phyloP scores from a whole-genome alignment of 2,888 invertebrate species.

The Apamea crenata region DNA sequence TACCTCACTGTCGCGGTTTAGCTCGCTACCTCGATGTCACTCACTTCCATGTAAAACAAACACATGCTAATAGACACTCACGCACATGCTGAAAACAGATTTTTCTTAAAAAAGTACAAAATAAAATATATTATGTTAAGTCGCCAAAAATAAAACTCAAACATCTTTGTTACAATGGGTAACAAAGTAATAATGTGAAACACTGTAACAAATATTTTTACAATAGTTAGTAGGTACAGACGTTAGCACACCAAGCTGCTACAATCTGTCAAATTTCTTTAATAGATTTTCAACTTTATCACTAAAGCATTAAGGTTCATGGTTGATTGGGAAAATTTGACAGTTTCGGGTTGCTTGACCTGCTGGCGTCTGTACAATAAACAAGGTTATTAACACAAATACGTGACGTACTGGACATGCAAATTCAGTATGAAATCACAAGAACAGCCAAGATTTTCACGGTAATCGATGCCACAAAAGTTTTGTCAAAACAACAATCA shows the following conservation, averaged over 20 bases:
- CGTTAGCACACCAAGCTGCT: too few species aligned
- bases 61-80: not conserved
- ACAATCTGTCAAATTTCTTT: too few species aligned
- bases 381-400: conserved; percentile 17
- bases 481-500: not conserved
- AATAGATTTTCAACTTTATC: too few species aligned
- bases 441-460: not conserved
- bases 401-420: not conserved
- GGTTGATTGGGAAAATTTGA: too few species aligned
- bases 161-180: not conserved
- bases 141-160: not conserved
- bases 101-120: not conserved
- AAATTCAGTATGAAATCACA: conserved; percentile 9
- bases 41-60: not conserved
- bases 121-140: not conserved
- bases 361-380: not conserved
- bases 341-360: too few species aligned
- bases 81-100: not conserved
- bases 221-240: too few species aligned
- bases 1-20: not conserved
- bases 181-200: not conserved
- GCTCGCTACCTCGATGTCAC: not conserved
- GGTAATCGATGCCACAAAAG: not conserved
- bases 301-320: too few species aligned
- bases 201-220: not conserved